These are phyloP conservation scores for Belonocnema kinseyi DNA, from an alignment of 1,140 invertebrate species.

Conservation along the genomic window DNA sequence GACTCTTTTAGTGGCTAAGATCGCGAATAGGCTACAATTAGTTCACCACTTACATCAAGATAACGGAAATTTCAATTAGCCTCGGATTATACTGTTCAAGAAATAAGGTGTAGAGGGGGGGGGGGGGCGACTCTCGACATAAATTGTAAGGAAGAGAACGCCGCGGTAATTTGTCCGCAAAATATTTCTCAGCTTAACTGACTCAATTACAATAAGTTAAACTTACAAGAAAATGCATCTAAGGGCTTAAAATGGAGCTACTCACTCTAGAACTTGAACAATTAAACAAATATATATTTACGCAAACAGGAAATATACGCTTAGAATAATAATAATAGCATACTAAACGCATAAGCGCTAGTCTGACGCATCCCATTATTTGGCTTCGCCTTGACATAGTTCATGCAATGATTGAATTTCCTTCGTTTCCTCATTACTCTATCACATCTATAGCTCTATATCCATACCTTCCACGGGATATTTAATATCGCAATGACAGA, in stretches of 20 bases:
- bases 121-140: background rate
- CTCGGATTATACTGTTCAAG: conserved; percentile 22
- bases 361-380: conserved; percentile 15
- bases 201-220: background rate
- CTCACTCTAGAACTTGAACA: no score
- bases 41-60: conserved; percentile 23
- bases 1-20: conserved; percentile 22
- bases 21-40: conserved; percentile 26
- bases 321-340: conserved; percentile 2
- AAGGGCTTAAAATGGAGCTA: no score
- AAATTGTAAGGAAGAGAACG: background rate
- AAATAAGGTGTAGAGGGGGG: background rate
- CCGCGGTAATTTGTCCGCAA: background rate
- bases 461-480: background rate
- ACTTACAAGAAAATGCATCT: background rate
- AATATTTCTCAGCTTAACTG: background rate
- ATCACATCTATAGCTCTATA: no score
- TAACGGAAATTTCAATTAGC: conserved; percentile 30
- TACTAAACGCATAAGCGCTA: background rate
- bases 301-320: background rate
- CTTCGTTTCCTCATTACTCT: conserved; percentile 14
- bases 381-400: conserved; percentile 25
- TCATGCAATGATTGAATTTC: conserved; percentile 26
- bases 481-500: background rate
- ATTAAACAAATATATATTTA: background rate